Evolutionary conservation across 2,797 vertebrate genomes (phyloP).

Genomic region (Halcyon leucocephala): DNA sequence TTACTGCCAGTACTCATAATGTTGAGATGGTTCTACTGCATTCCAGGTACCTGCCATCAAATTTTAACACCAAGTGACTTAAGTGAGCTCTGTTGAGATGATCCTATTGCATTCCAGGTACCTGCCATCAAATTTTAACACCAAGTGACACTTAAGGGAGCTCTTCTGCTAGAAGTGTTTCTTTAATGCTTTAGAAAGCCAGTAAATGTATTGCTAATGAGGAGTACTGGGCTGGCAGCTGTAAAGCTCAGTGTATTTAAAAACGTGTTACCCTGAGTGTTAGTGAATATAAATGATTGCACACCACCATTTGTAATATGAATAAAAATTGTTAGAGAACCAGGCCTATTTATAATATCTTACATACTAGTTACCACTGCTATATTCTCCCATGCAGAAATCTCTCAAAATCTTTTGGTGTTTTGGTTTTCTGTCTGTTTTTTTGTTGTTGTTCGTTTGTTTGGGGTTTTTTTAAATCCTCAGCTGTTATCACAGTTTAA

Average conservation of each 20-base stretch:
- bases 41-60: neutral
- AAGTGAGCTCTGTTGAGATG: neutral
- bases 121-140: neutral
- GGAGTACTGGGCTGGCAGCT: neutral
- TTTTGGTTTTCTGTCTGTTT: neutral
- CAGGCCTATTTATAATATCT: neutral
- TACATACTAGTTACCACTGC: neutral
- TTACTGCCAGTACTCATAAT: neutral
- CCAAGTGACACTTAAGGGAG: neutral
- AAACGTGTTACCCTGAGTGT: neutral
- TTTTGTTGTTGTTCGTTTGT: neutral
- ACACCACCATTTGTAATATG: neutral
- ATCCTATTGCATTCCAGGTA: neutral
- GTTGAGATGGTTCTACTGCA: neutral
- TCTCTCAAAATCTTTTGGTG: neutral
- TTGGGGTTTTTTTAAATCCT: neutral
- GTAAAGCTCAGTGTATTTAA: neutral
- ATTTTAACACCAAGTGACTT: neutral
- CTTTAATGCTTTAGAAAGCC: neutral
- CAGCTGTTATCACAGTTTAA: neutral
- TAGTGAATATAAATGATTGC: neutral
- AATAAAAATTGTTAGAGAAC: neutral
- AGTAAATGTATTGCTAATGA: neutral
- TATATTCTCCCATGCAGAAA: neutral
- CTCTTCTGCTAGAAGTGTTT: neutral